Conservation (phyloP, 64 coral and sea anemone genomes). For the Stichodactyla mertensii region DNA sequence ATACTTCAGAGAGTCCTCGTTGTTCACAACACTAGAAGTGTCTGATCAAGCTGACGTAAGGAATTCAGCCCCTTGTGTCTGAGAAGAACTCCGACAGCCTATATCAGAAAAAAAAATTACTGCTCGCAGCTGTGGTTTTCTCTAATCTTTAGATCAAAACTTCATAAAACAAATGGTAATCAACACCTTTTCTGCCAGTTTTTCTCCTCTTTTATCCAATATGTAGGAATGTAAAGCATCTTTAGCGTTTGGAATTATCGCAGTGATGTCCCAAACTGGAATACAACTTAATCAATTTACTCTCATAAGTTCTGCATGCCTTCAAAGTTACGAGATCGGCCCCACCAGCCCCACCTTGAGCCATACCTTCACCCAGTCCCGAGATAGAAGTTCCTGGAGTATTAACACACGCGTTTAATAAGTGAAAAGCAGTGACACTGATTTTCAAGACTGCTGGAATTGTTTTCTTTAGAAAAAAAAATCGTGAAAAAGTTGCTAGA, state of each 20-base stretch:
- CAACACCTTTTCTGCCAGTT: neutral
- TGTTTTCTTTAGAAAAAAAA: neutral
- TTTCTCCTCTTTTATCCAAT: neutral
- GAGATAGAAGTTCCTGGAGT: neutral
- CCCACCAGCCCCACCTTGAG: neutral
- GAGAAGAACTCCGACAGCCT: neutral
- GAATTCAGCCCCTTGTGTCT: neutral
- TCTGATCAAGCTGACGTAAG: neutral
- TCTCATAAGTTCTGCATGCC: neutral
- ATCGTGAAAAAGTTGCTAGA: neutral
- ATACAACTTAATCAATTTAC: neutral
- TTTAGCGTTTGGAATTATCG: neutral
- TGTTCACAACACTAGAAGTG: neutral
- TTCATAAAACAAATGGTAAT: slow-evolving; percentile 1
- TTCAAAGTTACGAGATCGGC: neutral
- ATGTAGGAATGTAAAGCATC: neutral
- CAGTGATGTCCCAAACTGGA: neutral
- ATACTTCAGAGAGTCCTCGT: neutral
- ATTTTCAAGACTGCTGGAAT: too few species aligned
- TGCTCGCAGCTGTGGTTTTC: neutral
- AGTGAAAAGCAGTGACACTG: too few species aligned
- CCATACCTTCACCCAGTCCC: neutral
- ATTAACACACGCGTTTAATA: too few species aligned
- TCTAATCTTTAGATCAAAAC: neutral
- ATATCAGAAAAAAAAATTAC: neutral